Base-by-base conservation (phyloP, 2,797 vertebrate genomes). In the Gadopsis bispinosus region DNA sequence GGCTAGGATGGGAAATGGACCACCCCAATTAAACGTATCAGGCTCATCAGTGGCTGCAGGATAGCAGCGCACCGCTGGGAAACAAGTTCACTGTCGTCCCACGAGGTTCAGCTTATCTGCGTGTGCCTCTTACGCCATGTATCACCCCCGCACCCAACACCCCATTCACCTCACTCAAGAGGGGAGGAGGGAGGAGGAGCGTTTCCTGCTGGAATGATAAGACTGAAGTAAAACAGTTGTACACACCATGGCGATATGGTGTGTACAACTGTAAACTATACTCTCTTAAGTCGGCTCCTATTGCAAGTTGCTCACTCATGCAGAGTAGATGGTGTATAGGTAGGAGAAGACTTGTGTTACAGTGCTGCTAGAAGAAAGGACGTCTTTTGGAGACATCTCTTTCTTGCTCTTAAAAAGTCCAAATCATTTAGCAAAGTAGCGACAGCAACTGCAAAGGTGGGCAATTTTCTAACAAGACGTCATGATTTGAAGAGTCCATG, bases 1-100 rank as follows among this genome's bases (percentile, higher is more conserved):
- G 17, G 68, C 56, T 33, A 39, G 77, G 79, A 83, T 80, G 70
- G 82, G 81, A 83, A 88, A 84, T 61, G 88, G 93, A 94, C 93
- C 92, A 90, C 93, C 93, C 91, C 91, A 93, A 94, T 95, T 95
- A 95, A 94, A 90, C 74, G 31, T 93, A 93, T 95, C 93, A 70
- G 82, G 81, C 85, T 90, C 89, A 93, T 94, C 93, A 87, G 80
- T 85, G 87, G 85, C 91, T 86, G 79, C 83, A 60, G 91, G 91
- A 93, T 80, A 83, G 79, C 61, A 16, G 72, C 59, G 60, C 41
- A 76, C 71, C 3, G 45, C 78, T 79, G 69, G 22, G 77, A 87
- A 86, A 1, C 84, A 83, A 88, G 89, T 92, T 90, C 88, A 69
- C 67, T 58, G 82, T 79, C 80, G n/a, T 90, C 92, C 91, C 90